Evolutionary conservation across 2,888 invertebrate species (phyloP), one percentile per base, ranked within the genome.

Genomic region (Crioceris asparagi): DNA sequence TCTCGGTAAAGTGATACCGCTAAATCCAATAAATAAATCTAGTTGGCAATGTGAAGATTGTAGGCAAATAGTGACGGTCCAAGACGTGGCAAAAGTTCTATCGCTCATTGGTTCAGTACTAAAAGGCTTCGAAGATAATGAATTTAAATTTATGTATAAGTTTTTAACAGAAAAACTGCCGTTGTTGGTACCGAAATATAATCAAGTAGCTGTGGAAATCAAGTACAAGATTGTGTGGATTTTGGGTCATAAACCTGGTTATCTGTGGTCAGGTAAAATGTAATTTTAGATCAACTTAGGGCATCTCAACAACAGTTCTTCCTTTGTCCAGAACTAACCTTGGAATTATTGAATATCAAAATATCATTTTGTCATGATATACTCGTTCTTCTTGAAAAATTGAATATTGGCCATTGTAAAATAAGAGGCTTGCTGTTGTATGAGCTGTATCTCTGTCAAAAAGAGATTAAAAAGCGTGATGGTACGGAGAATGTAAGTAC

Each of bases 31-130:
- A 35, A 68, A 68, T 32, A 36, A 64, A 18, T 64, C 70, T 14
- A 44, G 65, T 0, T 82, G 81, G 81, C 61, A 62, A 16, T 82
- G 82, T 51, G 60, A 69, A 36, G 60, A 65, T 23, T 80, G 80
- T 44, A 54, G 57, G 8, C 32, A 35, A 6, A 8, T 36, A 2
- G 41, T 47, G 27, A 68, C 70, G 1, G 55, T 60, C 31, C 65
- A 63, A 38, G 74, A 74, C 51, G 68, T 77, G 43, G 65, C 65
- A 29, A 54, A 66, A 4, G 53, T 71, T 32, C 69, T 71, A 54
- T 62, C 63, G 19, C 68, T 70, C 35, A 58, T 80, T 10, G 73
- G 72, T 17, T 70, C 72, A 38, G 62, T 75, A 16, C 56, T 78
- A 41, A 67, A 68, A 29, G 63, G 68, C 30, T 57, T 74, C 37